Evolutionary conservation across 2,113 vertebrate genomes (phyloP), one percentile per base, ranked within the genome.

Genomic region (Thermophis baileyi): DNA sequence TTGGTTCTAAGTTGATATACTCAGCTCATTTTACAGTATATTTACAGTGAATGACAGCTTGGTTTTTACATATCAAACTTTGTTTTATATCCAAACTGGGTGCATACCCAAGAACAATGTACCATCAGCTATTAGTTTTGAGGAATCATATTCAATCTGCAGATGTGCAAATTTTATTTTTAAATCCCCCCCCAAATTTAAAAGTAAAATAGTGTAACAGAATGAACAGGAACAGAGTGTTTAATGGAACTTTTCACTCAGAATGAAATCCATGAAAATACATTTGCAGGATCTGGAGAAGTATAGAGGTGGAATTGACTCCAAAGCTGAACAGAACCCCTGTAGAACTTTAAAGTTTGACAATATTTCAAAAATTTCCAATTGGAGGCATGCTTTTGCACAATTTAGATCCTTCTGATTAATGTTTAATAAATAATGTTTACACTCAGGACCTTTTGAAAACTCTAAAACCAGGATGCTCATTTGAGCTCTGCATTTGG

Each of bases 121-220:
- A 16, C 87, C 51, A 94, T 74, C 91, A 57, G 25, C 44, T 87
- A 89, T n/a, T 88, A 55, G 55, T 90, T 85, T 85, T 49, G 85
- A 27, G 24, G n/a, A 44, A 44, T 57, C 91, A 0, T 16, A 92
- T 55, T 94, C 87, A 40, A 6, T 91, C 9, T 89, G 86, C 25
- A 89, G 55, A 69, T 6, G 20, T 93, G n/a, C 27, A 24, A 0
- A 2, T 40, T 87, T 49, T 25, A 57, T 25, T 60, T 87, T 85
- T 91, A 88, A 81, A 0, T 57, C 6, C 16, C 53, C 18, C 53
- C 12, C 35, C 35, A 8, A n/a, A n/a, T 60, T 69, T 69, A 50
- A 60, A 90, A 90, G 40, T 57, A 88, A 63, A 91, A 87, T 57
- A 91, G 8, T 4, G 1, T 18, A 49, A 6, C 24, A 50, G 90